Percentiles rank a stretch among this genome's conserved stretches.
phyloP scores from a whole-genome alignment of 2,113 vertebrate genomes.

The Romanogobio albipinnatus region DNA sequence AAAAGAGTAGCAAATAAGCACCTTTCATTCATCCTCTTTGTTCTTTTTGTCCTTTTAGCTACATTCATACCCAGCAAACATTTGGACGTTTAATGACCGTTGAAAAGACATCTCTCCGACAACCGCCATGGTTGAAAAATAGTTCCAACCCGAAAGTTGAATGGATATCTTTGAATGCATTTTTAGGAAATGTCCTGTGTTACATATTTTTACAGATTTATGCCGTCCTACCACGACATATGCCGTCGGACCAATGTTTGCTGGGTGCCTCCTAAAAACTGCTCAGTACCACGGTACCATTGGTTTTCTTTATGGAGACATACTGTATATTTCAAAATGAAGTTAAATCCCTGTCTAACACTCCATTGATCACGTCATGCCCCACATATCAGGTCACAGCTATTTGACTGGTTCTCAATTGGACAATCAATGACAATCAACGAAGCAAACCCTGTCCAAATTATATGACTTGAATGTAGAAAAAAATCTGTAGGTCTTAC shows the following conservation, averaged over 20 bases:
- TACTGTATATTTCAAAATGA: background rate
- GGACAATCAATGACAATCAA: background rate
- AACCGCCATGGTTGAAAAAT: no score
- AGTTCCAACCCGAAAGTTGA: no score
- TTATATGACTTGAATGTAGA: background rate
- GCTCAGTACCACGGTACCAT: background rate
- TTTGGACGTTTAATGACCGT: no score
- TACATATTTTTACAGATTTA: no score
- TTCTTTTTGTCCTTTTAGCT: background rate
- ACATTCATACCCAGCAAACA: background rate
- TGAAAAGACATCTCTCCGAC: no score
- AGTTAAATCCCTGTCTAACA: background rate
- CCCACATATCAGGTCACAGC: slow-evolving; percentile 5
- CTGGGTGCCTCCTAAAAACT: background rate
- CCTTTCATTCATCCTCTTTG: background rate
- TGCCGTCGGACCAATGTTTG: no score
- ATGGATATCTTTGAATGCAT: no score
- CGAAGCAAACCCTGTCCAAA: background rate
- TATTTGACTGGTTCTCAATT: slow-evolving; percentile 1
- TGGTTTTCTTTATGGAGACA: background rate
- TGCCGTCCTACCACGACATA: no score
- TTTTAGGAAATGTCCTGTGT: no score
- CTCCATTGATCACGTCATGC: slow-evolving; percentile 27
- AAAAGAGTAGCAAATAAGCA: background rate
- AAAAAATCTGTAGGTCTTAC: background rate